Evolutionary conservation across 2,113 vertebrate genomes (phyloP), one percentile per base, ranked within the genome.

Genomic region (Cynoglossus semilaevis): DNA sequence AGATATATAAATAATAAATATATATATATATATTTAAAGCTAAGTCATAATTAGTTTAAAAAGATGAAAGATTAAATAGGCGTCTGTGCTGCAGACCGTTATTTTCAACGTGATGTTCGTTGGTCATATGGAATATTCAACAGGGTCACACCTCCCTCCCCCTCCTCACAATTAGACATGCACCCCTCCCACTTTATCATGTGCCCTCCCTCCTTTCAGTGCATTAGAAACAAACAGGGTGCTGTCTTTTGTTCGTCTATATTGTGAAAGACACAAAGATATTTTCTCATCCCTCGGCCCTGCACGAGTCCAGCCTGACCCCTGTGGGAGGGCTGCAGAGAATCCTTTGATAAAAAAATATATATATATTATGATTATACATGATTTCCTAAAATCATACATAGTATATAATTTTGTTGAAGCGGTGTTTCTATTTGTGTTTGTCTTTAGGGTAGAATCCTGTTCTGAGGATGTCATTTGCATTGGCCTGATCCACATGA

Each of bases 51-150:
- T n/a, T n/a, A n/a, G n/a, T n/a, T n/a, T n/a, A n/a, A n/a, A n/a
- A n/a, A n/a, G n/a, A n/a, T n/a, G n/a, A n/a, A n/a, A n/a, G n/a
- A n/a, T n/a, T n/a, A n/a, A n/a, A n/a, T n/a, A n/a, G n/a, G n/a
- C n/a, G n/a, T 57, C 59, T 46, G 47, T n/a, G n/a, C n/a, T n/a
- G n/a, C n/a, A n/a, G 22, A 29, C 22, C 6, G 6, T 29, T 29
- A 29, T 29, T 29, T n/a, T 63, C 13, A 38, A 38, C 37, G 7
- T 38, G 59, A 76, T 58, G 83, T 73, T 84, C 78, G 63, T 88
- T 88, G 72, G 84, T 91, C 79, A 83, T 85, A 85, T 79, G 51
- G 81, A 83, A 86, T 84, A 89, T 80, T 86, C 65, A 85, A 74
- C 22, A 51, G 74, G 70, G 57, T 70, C 67, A 51, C 50, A 52